Evolutionary conservation across 2,888 invertebrate genomes (phyloP).

Genomic region (Amaurobius ferox): DNA sequence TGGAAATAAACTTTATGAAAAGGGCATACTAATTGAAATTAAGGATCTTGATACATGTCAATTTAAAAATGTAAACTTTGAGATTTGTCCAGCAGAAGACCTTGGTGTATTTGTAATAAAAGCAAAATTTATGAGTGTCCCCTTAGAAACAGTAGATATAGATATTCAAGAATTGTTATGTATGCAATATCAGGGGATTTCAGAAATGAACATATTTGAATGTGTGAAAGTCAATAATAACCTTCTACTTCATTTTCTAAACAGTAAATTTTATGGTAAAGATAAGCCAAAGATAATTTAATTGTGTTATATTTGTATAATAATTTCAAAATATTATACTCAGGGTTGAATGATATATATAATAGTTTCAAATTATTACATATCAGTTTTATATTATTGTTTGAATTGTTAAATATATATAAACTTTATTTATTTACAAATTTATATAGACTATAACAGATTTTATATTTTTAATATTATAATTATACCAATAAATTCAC

Average conservation of each 20-base stretch:
- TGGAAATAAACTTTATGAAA: slow-evolving; percentile 84
- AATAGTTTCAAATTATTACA: too few relatives aligned
- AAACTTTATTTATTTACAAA: too few relatives aligned
- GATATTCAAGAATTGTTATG: slow-evolving; percentile 85
- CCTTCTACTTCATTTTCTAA: slow-evolving; percentile 84
- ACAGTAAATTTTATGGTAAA: slow-evolving; percentile 84
- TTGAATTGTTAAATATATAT: too few relatives aligned
- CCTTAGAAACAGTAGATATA: slow-evolving; percentile 85
- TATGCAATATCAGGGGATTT: slow-evolving; percentile 86
- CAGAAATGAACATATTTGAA: slow-evolving; percentile 87
- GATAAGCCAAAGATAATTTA: too few relatives aligned
- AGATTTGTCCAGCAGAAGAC: slow-evolving; percentile 82
- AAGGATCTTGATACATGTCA: slow-evolving; percentile 84
- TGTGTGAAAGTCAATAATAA: slow-evolving; percentile 88
- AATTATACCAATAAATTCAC: too few relatives aligned
- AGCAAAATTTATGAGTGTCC: slow-evolving; percentile 87
- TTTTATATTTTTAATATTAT: too few relatives aligned
- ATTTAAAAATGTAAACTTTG: slow-evolving; percentile 86
- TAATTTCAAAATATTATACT: too few relatives aligned
- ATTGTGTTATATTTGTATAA: too few relatives aligned
- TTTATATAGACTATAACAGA: too few relatives aligned
- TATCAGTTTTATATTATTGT: too few relatives aligned
- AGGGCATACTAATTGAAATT: slow-evolving; percentile 85
- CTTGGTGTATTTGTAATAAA: slow-evolving; percentile 84
- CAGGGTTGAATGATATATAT: too few relatives aligned